A percentile compares a stretch with the other conserved stretches of the same genome.
Conservation (phyloP, 53 echinoderm and acorn worm genomes). For the Mesocentrotus franciscanus region DNA sequence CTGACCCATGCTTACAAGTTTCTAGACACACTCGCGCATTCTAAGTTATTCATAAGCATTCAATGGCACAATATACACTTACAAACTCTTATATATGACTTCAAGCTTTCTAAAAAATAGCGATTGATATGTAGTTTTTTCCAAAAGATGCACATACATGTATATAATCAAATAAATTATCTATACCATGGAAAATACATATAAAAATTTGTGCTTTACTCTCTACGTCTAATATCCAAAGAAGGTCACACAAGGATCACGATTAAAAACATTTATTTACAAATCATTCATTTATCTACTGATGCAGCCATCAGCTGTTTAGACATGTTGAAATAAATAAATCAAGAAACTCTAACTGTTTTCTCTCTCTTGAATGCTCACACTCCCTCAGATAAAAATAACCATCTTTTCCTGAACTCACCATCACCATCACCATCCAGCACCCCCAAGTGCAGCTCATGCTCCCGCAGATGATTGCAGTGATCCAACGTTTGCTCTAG, state of each 20-base stretch:
- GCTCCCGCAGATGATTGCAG: background rate
- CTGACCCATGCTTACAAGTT: background rate
- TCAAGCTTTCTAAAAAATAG: slow-evolving; percentile 24
- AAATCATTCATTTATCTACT: background rate
- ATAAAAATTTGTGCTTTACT: slow-evolving; percentile 57
- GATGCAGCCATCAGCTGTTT: slow-evolving; percentile 15
- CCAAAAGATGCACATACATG: slow-evolving; percentile 26
- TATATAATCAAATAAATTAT: slow-evolving; percentile 49
- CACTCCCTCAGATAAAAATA: background rate
- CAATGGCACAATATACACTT: slow-evolving; percentile 39
- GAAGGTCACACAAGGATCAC: slow-evolving; percentile 21
- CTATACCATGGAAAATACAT: slow-evolving; percentile 57
- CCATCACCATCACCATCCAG: background rate
- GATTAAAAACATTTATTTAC: slow-evolving; percentile 31
- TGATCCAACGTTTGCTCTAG: background rate
- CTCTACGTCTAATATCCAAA: background rate
- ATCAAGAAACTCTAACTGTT: slow-evolving; percentile 8
- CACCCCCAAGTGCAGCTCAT: background rate
- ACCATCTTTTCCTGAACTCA: background rate
- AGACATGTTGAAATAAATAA: slow-evolving; percentile 47
- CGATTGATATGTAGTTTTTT: background rate
- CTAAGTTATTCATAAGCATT: background rate
- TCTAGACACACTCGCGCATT: background rate
- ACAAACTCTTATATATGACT: slow-evolving; percentile 27
- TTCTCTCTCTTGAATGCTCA: background rate